Conservation (phyloP, 2,797 vertebrate species). For the Cyprinella venusta region DNA sequence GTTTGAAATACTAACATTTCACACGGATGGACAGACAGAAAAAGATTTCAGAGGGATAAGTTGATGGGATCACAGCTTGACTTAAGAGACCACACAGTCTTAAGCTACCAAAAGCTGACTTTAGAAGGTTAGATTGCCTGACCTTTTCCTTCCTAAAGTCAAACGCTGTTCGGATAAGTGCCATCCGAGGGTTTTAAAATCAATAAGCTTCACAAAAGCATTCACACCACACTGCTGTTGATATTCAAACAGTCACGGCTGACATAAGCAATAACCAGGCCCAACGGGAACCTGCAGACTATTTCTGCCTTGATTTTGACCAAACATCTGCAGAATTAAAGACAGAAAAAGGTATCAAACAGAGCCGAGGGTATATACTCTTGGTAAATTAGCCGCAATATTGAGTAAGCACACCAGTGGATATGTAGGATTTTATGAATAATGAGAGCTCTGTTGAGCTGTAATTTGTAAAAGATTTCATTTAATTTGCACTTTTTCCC, state of each 20-base stretch:
- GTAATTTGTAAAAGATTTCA: background rate
- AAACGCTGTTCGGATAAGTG: constrained; percentile 47
- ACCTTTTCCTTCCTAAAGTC: constrained; percentile 46
- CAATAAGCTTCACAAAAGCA: constrained; percentile 45
- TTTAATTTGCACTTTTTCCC: constrained; percentile 3
- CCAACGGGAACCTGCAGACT: background rate
- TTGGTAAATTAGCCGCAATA: background rate
- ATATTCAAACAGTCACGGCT: constrained; percentile 19
- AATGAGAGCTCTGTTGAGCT: background rate
- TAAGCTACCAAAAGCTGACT: constrained; percentile 43
- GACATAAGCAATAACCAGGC: constrained; percentile 3
- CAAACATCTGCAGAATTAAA: background rate
- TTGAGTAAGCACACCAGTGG: background rate
- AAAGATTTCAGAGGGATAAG: constrained; percentile 33
- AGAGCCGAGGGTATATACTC: background rate
- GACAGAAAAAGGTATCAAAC: background rate
- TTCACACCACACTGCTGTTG: constrained; percentile 26
- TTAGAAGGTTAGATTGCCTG: constrained; percentile 49
- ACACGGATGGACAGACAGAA: constrained; percentile 43
- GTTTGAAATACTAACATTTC: constrained; percentile 51
- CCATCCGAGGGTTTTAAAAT: constrained; percentile 36
- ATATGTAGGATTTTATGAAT: background rate
- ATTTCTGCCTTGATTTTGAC: background rate
- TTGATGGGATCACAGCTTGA: constrained; percentile 32
- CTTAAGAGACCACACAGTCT: constrained; percentile 53